phyloP scores from a whole-genome alignment of 2,888 invertebrate species.

The Lampropteryx suffumata region DNA sequence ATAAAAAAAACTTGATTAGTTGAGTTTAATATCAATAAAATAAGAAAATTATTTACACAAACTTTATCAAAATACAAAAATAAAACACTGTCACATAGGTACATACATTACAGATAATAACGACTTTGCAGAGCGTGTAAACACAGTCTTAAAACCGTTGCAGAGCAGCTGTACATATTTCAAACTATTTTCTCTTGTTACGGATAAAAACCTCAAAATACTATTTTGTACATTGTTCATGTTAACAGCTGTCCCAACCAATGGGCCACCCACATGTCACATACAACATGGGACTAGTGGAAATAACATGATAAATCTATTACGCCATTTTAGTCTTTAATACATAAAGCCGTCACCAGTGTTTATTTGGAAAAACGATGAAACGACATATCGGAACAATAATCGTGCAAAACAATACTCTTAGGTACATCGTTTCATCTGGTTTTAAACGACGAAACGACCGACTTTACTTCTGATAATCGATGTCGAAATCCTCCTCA shows the following conservation, averaged over 20 bases:
- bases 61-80: constrained; percentile 83
- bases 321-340: too few species aligned
- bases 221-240: constrained; percentile 44
- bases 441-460: too few species aligned
- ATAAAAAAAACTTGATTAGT: constrained; percentile 66
- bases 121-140: constrained; percentile 51
- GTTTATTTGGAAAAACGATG: too few species aligned
- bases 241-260: constrained; percentile 12
- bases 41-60: constrained; percentile 83
- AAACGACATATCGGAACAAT: too few species aligned
- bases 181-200: constrained; percentile 15
- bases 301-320: background rate
- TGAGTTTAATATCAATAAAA: constrained; percentile 83
- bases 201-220: constrained; percentile 23
- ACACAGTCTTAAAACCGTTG: constrained; percentile 49
- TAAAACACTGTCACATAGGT: constrained; percentile 82
- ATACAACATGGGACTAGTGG: background rate
- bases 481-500: too few species aligned
- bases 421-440: too few species aligned
- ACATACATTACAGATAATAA: constrained; percentile 59
- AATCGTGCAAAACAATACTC: too few species aligned
- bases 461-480: too few species aligned
- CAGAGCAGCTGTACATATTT: constrained; percentile 37
- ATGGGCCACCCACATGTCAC: background rate
- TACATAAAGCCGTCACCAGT: too few species aligned